Evolutionary conservation across 2,888 invertebrate genomes (phyloP).

Genomic region (Eupithecia subfuscata): DNA sequence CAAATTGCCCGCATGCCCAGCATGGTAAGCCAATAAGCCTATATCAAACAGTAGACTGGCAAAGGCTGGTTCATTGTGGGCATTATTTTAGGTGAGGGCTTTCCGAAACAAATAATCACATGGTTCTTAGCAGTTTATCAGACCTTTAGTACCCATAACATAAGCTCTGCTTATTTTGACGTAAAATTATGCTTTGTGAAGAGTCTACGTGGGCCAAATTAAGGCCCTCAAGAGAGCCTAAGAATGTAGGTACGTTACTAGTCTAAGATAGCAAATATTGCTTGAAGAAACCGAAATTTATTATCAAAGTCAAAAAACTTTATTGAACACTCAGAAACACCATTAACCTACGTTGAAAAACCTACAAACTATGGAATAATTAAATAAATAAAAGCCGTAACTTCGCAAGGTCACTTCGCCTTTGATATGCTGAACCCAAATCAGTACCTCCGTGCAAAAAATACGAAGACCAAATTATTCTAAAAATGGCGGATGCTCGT

Average conservation of each 20-base stretch:
- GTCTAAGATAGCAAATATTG: too few relatives aligned
- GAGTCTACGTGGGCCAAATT: neutral
- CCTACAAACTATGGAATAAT: neutral
- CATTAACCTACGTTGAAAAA: neutral
- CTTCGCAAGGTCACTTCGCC: constrained; percentile 18
- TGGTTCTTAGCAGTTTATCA: neutral
- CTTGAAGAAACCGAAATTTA: neutral
- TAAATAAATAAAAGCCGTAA: neutral
- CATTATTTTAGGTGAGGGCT: neutral
- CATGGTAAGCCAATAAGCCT: neutral
- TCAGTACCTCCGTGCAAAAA: constrained; percentile 30
- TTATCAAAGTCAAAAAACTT: neutral
- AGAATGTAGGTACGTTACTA: too few relatives aligned
- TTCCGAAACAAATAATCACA: neutral
- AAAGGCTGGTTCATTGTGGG: neutral
- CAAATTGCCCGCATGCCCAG: neutral
- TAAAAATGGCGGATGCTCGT: constrained; percentile 43
- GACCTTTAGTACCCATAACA: neutral
- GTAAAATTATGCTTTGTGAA: neutral
- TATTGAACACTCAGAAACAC: neutral
- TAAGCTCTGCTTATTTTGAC: neutral
- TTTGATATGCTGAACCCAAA: constrained; percentile 31
- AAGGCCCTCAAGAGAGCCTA: neutral
- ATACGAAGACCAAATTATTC: constrained; percentile 39
- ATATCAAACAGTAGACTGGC: too few relatives aligned